Percentiles rank a stretch among this genome's conserved stretches.
These are phyloP conservation scores for Heteractis magnifica DNA, from an alignment of 92 coral and sea anemone species.

Conservation along the genomic window DNA sequence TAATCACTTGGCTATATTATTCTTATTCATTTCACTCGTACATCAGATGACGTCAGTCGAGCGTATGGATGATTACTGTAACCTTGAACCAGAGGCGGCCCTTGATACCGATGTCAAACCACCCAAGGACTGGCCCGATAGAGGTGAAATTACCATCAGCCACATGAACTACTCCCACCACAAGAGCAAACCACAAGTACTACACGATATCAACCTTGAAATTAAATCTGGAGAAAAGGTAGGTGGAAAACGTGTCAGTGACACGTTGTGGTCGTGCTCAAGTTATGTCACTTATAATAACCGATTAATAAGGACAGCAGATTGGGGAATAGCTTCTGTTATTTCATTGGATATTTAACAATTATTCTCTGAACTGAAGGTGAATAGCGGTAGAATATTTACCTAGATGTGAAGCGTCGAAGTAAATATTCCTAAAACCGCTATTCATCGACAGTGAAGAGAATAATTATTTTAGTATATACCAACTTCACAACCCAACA, in stretches of 20 bases:
- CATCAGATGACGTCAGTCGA: constrained; percentile 44
- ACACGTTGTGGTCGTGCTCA: no score
- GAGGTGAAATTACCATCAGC: constrained; percentile 24
- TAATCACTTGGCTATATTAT: background rate
- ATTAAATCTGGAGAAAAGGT: constrained; percentile 39
- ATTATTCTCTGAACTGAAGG: no score
- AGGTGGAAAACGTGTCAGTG: background rate
- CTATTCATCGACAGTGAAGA: no score
- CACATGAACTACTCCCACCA: constrained; percentile 21
- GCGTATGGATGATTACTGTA: constrained; percentile 39
- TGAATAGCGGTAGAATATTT: no score
- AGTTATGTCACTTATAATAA: no score
- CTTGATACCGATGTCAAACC: constrained; percentile 26
- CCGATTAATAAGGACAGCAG: no score
- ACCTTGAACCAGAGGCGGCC: constrained; percentile 39
- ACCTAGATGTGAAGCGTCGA: no score
- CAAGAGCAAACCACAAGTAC: constrained; percentile 23
- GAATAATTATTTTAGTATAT: no score
- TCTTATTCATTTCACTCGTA: background rate
- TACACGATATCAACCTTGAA: constrained; percentile 30
- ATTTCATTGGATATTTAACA: no score
- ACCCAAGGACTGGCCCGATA: constrained; percentile 45
- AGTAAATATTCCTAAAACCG: no score
- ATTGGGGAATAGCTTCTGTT: no score
- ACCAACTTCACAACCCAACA: no score